Evolutionary conservation across 2,888 invertebrate species (phyloP), one percentile per base, ranked within the genome.

Genomic region (Monopis laevigella): DNA sequence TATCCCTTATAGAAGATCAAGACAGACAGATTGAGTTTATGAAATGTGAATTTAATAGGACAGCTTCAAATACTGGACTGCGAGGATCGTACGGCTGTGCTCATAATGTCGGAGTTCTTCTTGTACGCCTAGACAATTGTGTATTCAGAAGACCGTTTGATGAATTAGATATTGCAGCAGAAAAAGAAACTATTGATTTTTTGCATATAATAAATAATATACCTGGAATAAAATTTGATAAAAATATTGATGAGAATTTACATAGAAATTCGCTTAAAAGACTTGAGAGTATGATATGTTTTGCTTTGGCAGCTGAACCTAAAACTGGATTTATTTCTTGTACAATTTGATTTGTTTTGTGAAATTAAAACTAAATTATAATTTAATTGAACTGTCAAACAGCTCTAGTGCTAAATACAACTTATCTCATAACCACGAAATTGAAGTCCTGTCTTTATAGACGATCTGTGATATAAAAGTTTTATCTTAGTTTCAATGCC

Each of bases 41-140:
- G 66, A 44, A 29, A 8, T 82, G 81, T 43, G 82, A 82, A 46
- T 75, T 68, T 38, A 65, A 71, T 1, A 47, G 62, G 1, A 36
- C 4, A 5, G n/a, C 2, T 34, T 2, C 7, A 12, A 34, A 16
- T 34, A 34, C 14, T 12, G 65, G 50, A 34, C 2, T 26, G 1
- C 51, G 51, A n/a, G 56, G 63, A 3, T 61, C 61, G 6, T 71
- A 74, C 41, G 24, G 32, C 0, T 81, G 81, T 40, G 74, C 65
- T 19, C 48, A 53, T 14, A 48, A 50, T 1, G 55, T 51, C n/a
- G 72, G 73, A 0, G 40, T 80, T 5, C 57, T 47, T 27, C 27
- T 73, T 1, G 10, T 34, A n/a, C 10, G 2, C 7, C 10, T 34
- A 16, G 34, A 34, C 10, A 34, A 10, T 17, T 78, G 78, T 42